Percentiles rank a stretch among this genome's conserved stretches.
phyloP scores from a whole-genome alignment of 2,888 invertebrate species.

The Andricus curvator region DNA sequence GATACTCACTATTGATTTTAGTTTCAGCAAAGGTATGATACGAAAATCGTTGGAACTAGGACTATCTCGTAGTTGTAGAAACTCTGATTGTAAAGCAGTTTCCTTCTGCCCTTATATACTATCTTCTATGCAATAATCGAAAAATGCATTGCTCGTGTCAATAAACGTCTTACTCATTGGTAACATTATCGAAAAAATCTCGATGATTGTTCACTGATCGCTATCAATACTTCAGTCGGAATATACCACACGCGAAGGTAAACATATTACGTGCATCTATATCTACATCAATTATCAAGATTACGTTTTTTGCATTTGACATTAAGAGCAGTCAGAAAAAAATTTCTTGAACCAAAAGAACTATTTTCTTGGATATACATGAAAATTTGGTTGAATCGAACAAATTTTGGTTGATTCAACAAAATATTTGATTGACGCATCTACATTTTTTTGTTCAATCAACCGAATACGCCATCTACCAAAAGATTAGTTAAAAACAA shows the following conservation, averaged over 20 bases:
- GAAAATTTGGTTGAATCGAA: no score
- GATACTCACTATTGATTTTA: neutral
- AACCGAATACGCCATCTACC: no score
- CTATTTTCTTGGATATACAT: no score
- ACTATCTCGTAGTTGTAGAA: neutral
- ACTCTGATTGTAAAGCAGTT: slow-evolving; percentile 1
- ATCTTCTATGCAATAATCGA: neutral
- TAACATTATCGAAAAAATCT: neutral
- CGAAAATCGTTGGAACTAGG: neutral
- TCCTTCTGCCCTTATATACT: slow-evolving; percentile 14
- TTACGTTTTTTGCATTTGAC: neutral
- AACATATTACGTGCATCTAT: neutral
- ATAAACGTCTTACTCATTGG: neutral
- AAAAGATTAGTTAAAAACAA: no score
- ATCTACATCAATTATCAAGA: neutral
- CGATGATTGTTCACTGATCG: neutral
- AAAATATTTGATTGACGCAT: no score
- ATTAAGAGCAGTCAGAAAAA: no score
- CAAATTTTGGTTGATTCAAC: no score
- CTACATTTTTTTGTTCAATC: no score
- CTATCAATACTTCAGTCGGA: neutral
- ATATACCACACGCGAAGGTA: slow-evolving; percentile 10
- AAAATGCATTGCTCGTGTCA: neutral
- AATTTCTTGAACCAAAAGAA: no score
- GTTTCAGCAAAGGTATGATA: neutral